Conservation (phyloP, 2,797 vertebrate species). For the Tapirus indicus region DNA sequence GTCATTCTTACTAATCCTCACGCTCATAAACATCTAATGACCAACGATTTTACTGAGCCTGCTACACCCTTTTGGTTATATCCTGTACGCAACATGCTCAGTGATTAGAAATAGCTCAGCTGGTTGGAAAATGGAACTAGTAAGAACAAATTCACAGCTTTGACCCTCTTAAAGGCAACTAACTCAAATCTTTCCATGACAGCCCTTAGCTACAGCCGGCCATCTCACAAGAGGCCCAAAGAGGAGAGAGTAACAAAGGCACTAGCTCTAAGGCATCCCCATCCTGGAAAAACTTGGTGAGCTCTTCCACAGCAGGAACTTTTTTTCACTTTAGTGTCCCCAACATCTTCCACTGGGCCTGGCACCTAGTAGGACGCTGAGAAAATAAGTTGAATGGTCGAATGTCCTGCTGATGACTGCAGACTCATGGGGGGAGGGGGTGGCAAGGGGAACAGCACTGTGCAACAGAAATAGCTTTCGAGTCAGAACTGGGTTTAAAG, state of each 20-base stretch:
- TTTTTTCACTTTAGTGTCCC: neutral
- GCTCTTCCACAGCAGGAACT: neutral
- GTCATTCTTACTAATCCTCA: neutral
- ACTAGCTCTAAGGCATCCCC: neutral
- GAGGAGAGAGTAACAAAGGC: neutral
- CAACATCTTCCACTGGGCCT: neutral
- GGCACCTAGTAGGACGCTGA: neutral
- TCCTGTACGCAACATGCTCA: neutral
- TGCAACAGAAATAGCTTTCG: neutral
- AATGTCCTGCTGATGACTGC: neutral
- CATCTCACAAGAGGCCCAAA: neutral
- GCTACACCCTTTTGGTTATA: neutral
- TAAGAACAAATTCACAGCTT: neutral
- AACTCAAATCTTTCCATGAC: neutral
- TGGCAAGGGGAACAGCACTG: neutral
- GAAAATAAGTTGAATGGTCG: neutral
- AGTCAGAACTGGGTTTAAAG: conserved; percentile 21
- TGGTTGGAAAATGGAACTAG: conserved; percentile 1
- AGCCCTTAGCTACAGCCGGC: neutral
- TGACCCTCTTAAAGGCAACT: neutral
- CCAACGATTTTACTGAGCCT: neutral
- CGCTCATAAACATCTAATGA: conserved; percentile 31
- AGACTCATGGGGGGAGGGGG: neutral
- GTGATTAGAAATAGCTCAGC: neutral
- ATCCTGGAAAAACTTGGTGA: neutral